Conservation (phyloP, 1,140 invertebrate genomes). For the Drosophila melanica region DNA sequence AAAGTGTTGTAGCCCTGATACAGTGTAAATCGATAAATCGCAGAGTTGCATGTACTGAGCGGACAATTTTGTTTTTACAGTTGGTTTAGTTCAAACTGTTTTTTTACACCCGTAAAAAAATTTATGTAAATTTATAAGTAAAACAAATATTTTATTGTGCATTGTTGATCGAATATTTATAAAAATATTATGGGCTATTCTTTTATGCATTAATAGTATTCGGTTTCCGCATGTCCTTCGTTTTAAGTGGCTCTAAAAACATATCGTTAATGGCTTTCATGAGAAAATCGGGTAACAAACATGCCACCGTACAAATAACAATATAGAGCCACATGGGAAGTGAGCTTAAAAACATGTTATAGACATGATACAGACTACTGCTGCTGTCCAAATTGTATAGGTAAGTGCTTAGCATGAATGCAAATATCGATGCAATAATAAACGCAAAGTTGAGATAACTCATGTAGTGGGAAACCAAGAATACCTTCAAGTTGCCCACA, state of each 20-base stretch:
- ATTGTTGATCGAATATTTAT: not conserved
- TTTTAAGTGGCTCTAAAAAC: conserved; percentile 20
- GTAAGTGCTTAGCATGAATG: conserved; percentile 85
- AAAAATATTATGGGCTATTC: not conserved
- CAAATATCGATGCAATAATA: conserved; percentile 85
- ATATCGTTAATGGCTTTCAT: conserved; percentile 57
- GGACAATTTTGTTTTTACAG: too few species aligned
- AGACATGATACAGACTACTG: conserved; percentile 87
- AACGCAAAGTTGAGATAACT: conserved; percentile 86
- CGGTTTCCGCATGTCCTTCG: not conserved
- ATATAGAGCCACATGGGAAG: conserved; percentile 87
- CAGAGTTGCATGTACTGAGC: too few species aligned
- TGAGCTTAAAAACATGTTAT: conserved; percentile 86
- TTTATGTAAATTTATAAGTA: not conserved
- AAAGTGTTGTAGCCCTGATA: too few species aligned
- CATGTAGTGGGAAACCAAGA: conserved; percentile 87
- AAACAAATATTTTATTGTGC: not conserved
- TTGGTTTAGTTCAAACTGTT: too few species aligned
- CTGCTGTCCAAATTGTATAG: conserved; percentile 86
- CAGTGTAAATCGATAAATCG: too few species aligned
- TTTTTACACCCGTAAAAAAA: not conserved
- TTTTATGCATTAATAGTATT: not conserved
- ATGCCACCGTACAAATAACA: conserved; percentile 85
- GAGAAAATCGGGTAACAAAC: conserved; percentile 86
- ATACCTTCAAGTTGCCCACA: conserved; percentile 86